Evolutionary conservation across 2,113 vertebrate species (phyloP).

Genomic region (Anser cygnoides): DNA sequence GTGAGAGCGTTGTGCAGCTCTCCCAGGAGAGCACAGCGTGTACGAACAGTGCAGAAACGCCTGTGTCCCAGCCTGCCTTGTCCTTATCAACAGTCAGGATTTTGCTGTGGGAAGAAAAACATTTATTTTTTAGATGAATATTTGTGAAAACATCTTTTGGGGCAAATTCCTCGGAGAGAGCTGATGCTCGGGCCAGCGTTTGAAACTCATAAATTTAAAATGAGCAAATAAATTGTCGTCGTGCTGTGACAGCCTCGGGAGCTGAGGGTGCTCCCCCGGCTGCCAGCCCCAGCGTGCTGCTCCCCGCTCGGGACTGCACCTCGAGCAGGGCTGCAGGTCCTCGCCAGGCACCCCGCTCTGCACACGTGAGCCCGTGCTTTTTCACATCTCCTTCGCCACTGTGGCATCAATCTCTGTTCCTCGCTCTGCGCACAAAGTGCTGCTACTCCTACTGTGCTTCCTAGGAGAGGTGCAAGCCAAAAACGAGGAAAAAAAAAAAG

Average conservation of each 20-base stretch:
- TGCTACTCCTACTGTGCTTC: neutral
- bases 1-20: neutral
- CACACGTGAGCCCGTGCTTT: accelerated
- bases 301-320: neutral
- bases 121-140: neutral
- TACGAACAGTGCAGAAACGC: neutral
- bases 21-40: neutral
- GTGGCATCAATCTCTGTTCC: neutral
- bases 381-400: neutral
- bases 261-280: neutral
- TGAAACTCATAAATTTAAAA: neutral
- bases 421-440: neutral
- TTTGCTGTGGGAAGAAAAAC: neutral
- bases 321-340: too few relatives aligned
- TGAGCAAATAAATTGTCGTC: neutral
- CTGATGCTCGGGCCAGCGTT: neutral
- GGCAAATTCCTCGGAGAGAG: slow-evolving; percentile 11
- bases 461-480: slow-evolving; percentile 17
- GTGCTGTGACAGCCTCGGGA: neutral
- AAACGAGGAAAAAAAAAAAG: neutral
- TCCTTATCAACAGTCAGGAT: neutral
- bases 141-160: neutral
- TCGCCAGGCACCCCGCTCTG: neutral
- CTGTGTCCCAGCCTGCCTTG: neutral
- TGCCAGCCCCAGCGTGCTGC: neutral